Percentiles rank a stretch among this genome's conserved stretches.
These are phyloP conservation scores for Epizoanthus rinbou DNA, from an alignment of 92 coral and sea anemone species.

Conservation along the genomic window DNA sequence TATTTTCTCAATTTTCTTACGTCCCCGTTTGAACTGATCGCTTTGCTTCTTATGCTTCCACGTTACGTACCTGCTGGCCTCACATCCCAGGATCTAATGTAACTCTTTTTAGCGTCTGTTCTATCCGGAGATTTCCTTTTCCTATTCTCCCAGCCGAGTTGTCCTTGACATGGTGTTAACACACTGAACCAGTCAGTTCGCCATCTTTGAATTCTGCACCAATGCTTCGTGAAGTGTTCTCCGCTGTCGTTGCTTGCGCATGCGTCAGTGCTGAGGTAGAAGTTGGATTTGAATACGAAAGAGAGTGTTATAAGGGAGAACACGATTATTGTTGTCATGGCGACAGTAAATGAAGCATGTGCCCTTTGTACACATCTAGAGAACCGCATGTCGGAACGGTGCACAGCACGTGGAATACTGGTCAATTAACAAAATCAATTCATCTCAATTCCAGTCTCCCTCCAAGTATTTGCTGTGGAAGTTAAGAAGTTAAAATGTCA, in stretches of 20 bases:
- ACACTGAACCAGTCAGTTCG: conserved; percentile 35
- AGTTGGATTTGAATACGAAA: neutral
- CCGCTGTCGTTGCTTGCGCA: neutral
- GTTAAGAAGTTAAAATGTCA: no score
- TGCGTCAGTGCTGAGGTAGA: neutral
- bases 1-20: no score
- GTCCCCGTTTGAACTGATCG: neutral
- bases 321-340: neutral
- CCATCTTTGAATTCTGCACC: conserved; percentile 28
- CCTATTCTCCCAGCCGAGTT: conserved; percentile 7
- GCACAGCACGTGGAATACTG: neutral
- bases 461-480: neutral
- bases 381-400: neutral
- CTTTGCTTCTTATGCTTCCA: no score
- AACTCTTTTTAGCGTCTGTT: conserved; percentile 11
- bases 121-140: neutral
- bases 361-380: neutral
- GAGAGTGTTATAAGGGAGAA: neutral
- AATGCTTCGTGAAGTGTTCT: neutral
- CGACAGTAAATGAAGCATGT: neutral
- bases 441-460: no score
- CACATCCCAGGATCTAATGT: conserved; percentile 11
- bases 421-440: no score
- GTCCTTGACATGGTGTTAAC: conserved; percentile 16
- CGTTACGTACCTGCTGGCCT: conserved; percentile 21